These are phyloP conservation scores for Chrysemys picta DNA, from an alignment of 2,113 vertebrate species.

Conservation along the genomic window DNA sequence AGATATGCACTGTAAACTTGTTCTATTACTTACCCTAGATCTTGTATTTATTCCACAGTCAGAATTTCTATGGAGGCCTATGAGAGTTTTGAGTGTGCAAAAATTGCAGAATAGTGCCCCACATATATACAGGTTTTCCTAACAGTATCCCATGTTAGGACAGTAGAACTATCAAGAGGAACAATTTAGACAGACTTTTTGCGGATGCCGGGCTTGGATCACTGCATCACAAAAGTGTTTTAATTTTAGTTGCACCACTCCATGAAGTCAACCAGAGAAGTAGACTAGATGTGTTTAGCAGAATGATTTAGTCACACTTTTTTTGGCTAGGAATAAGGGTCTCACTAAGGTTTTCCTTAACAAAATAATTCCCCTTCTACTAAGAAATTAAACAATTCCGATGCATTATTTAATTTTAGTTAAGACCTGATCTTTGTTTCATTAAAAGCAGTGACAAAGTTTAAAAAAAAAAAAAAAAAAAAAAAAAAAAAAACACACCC, in stretches of 20 bases:
- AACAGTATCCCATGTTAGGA: not conserved
- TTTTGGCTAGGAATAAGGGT: not conserved
- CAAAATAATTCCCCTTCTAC: not conserved
- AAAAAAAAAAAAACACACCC: no score
- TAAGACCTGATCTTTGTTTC: not conserved
- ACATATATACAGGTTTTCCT: not conserved
- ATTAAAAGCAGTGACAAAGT: not conserved
- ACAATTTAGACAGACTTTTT: not conserved
- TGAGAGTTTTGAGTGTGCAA: not conserved
- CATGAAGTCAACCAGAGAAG: not conserved
- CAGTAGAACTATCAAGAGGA: not conserved
- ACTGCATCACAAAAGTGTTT: not conserved
- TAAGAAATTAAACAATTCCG: not conserved
- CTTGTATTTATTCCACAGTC: not conserved
- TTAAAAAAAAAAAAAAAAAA: not conserved
- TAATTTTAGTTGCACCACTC: not conserved
- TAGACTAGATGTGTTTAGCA: not conserved
- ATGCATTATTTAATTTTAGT: not conserved
- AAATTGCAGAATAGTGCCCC: not conserved
- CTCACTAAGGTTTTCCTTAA: not conserved
- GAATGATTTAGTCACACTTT: not conserved
- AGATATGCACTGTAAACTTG: not conserved
- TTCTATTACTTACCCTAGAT: not conserved
- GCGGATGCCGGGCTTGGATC: not conserved
- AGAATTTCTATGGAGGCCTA: not conserved